A percentile compares a stretch with the other conserved stretches of the same genome.
These are phyloP conservation scores for Drosophila subpulchrella DNA, from an alignment of 1,140 invertebrate species.

Conservation along the genomic window DNA sequence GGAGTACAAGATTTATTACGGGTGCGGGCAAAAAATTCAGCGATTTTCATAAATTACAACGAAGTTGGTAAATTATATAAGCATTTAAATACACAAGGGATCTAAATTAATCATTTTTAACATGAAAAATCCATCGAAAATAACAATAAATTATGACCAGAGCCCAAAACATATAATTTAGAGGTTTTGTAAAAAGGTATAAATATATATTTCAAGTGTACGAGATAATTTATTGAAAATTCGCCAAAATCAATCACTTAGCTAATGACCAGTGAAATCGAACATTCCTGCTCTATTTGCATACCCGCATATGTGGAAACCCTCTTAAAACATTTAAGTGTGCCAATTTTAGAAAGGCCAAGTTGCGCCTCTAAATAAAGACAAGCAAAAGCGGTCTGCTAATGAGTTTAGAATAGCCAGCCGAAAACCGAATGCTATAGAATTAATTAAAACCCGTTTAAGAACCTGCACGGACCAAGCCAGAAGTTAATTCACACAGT, in stretches of 20 bases:
- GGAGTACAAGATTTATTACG: slow-evolving; percentile 33
- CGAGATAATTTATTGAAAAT: no score
- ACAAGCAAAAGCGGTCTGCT: slow-evolving; percentile 27
- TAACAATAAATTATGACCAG: slow-evolving; percentile 4
- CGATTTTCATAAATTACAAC: slow-evolving; percentile 25
- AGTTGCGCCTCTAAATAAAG: slow-evolving; percentile 22
- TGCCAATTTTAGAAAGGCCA: slow-evolving; percentile 46
- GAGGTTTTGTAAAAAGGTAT: background rate
- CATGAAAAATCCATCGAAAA: background rate
- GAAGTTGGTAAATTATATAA: slow-evolving; percentile 13
- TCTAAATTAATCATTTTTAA: slow-evolving; percentile 6
- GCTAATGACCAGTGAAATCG: slow-evolving; percentile 9
- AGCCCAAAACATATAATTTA: background rate
- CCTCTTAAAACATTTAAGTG: slow-evolving; percentile 11
- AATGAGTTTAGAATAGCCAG: slow-evolving; percentile 28
- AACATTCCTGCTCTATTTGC: slow-evolving; percentile 5
- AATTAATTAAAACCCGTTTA: slow-evolving; percentile 44
- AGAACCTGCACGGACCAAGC: slow-evolving; percentile 22
- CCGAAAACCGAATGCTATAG: slow-evolving; percentile 25
- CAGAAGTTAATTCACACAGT: slow-evolving; percentile 38
- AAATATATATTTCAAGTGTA: no score
- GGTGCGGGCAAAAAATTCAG: slow-evolving; percentile 21
- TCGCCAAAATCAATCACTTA: slow-evolving; percentile 3
- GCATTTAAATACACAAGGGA: slow-evolving; percentile 2
- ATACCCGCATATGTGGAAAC: background rate